Base-by-base conservation (phyloP, 2,888 invertebrate species). In the Catocala fraxini region DNA sequence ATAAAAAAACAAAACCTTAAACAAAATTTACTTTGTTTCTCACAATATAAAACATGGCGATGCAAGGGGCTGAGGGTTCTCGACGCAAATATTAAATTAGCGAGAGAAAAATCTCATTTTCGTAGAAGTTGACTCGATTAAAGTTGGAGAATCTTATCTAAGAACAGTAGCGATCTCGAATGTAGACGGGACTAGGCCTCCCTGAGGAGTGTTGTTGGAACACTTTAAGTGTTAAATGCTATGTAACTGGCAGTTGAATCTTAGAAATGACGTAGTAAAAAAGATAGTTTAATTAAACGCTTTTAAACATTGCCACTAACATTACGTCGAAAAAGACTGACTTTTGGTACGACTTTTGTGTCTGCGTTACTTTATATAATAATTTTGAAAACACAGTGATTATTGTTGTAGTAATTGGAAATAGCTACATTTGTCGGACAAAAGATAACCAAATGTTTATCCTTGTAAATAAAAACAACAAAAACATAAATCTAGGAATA, bases 181-280 rank as follows among this genome's bases (percentile, higher is more conserved):
- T 51, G 12, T 48, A 59, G 42, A 4, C 56, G 39, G 54, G 56
- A 58, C 47, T 25, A 34, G 47, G 46, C 6, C 25, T 59, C 48
- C 41, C 48, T 5, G 12, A 58, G 53, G 51, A 58, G 55, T 63
- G 45, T 61, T 66, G 53, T 66, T 75, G 62, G 78, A 71, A 73
- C 63, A 68, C 56, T 79, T 79, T 71, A 63, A 73, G 60, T 72
- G 71, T 75, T 68, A 56, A 47, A 60, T 55, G 58, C 49, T 43
- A 48, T 65, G 56, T 59, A 55, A 56, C 52, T 59, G 61, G 15
- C 58, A 57, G 46, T 54, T 51, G 48, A 58, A 59, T 46, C 41
- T 56, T 59, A 25, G 6, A 15, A 51, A 54, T 55, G 53, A 25
- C 13, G 6, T 2, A 12, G 25, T 45, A 42, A 42, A 15, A 33